These are phyloP conservation scores for Dicerorhinus sumatrensis DNA, from an alignment of 2,113 vertebrate species.

Conservation along the genomic window DNA sequence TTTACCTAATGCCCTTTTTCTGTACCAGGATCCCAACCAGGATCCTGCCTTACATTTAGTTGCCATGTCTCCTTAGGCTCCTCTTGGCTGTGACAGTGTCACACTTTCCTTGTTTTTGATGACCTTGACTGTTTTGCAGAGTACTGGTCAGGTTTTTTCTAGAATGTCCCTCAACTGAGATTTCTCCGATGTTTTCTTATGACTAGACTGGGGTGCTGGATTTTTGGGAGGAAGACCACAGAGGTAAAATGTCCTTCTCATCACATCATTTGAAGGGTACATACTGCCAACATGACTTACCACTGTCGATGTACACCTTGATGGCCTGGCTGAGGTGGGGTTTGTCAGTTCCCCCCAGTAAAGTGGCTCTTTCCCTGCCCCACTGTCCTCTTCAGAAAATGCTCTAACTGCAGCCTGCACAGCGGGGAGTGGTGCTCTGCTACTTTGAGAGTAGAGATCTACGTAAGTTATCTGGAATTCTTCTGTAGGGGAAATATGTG, in stretches of 20 bases:
- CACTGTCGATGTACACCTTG: neutral
- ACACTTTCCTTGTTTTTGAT: neutral
- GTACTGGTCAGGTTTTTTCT: too few species aligned
- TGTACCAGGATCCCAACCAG: neutral
- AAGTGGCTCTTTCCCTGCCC: neutral
- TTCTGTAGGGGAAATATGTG: neutral
- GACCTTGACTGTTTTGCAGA: neutral
- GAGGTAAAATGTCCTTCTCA: neutral
- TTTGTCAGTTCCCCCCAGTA: neutral
- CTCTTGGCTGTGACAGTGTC: neutral
- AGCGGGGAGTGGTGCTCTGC: neutral
- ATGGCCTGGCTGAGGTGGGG: neutral
- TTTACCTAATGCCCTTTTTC: neutral
- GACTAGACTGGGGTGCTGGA: neutral
- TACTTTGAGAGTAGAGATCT: neutral
- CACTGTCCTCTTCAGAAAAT: neutral
- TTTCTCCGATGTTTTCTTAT: neutral
- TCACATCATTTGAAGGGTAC: neutral
- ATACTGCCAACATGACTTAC: too few species aligned
- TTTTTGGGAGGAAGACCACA: neutral
- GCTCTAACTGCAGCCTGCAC: accelerated
- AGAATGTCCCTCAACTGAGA: neutral
- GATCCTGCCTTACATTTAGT: neutral
- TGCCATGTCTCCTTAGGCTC: neutral
- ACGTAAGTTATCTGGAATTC: neutral